These are phyloP conservation scores for Aphodius granarius DNA, from an alignment of 2,888 invertebrate genomes.

Conservation along the genomic window DNA sequence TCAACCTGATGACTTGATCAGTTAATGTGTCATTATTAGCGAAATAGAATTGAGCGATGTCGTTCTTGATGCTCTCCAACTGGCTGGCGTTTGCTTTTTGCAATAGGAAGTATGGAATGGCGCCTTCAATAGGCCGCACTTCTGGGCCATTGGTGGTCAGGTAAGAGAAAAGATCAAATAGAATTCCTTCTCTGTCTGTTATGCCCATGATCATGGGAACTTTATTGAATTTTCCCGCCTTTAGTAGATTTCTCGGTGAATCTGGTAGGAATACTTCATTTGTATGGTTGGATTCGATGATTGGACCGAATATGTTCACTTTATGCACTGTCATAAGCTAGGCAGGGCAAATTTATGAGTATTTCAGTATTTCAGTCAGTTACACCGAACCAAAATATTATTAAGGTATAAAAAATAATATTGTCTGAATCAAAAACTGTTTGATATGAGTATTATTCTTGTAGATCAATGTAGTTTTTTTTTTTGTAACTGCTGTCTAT, in stretches of 20 bases:
- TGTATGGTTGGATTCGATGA: constrained; percentile 12
- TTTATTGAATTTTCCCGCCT: constrained; percentile 33
- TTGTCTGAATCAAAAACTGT: too few species aligned
- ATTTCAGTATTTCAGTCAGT: too few species aligned
- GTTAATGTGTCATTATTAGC: neutral
- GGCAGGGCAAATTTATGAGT: too few species aligned
- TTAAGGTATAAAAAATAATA: too few species aligned
- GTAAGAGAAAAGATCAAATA: neutral
- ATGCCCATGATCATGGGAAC: constrained; percentile 40
- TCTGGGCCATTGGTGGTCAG: neutral
- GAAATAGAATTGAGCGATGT: neutral
- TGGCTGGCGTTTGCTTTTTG: neutral
- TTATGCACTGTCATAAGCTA: constrained; percentile 8
- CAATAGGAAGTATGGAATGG: neutral
- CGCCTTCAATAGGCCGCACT: neutral
- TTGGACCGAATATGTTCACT: neutral
- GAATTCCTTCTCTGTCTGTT: constrained; percentile 37
- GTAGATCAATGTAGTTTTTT: too few species aligned
- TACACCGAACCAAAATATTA: too few species aligned
- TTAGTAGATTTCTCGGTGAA: constrained; percentile 35
- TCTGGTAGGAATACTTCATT: constrained; percentile 37
- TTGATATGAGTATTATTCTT: too few species aligned
- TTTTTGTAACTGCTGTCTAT: too few species aligned
- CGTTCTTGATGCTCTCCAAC: neutral
- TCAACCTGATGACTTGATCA: neutral